These are phyloP conservation scores for Sminthurinus aureus DNA, from an alignment of 2,888 invertebrate genomes.

Conservation along the genomic window DNA sequence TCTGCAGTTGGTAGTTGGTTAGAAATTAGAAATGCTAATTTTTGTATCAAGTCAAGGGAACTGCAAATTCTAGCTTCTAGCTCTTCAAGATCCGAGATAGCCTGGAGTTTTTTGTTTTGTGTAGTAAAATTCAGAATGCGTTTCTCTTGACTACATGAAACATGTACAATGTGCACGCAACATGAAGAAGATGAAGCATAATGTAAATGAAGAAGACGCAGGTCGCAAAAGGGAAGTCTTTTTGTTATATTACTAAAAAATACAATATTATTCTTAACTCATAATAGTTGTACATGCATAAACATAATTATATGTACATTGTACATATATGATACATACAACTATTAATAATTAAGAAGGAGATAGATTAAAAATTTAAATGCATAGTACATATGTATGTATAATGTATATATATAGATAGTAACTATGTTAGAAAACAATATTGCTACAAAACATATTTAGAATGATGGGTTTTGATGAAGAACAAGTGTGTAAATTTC, in stretches of 20 bases:
- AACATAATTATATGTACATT: neutral
- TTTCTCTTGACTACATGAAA: too few relatives aligned
- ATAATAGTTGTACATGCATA: neutral
- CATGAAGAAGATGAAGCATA: too few relatives aligned
- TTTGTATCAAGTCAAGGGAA: too few relatives aligned
- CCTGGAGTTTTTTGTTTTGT: too few relatives aligned
- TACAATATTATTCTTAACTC: neutral
- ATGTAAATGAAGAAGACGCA: neutral
- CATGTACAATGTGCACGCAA: too few relatives aligned
- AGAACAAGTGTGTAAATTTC: neutral
- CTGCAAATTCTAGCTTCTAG: too few relatives aligned
- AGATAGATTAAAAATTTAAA: neutral
- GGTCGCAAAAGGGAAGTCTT: conserved; percentile 35
- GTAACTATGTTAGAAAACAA: too few relatives aligned
- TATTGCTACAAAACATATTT: neutral
- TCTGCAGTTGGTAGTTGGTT: too few relatives aligned
- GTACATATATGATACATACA: neutral
- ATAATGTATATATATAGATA: neutral
- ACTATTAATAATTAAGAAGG: too few relatives aligned
- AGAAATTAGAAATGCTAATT: too few relatives aligned
- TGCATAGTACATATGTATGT: neutral
- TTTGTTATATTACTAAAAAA: conserved; percentile 18
- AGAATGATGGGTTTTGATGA: conserved; percentile 12
- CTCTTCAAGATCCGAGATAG: too few relatives aligned
- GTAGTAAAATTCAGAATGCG: too few relatives aligned